Evolutionary conservation across 2,797 vertebrate genomes (phyloP).

Genomic region (Falco columbarius): DNA sequence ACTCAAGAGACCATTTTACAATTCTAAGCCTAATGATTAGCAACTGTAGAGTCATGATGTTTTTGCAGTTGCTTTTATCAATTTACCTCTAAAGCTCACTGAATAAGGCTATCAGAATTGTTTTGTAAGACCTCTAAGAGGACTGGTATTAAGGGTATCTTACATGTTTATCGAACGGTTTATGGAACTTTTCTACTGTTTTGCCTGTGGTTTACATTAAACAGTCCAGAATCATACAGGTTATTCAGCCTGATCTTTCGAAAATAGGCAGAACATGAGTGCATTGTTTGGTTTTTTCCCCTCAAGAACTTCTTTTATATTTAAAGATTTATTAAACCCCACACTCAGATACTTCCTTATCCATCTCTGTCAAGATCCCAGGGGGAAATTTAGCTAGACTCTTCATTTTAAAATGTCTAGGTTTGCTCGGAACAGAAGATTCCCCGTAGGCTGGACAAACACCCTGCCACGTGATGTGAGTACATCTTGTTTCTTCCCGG

Average conservation of each 20-base stretch:
- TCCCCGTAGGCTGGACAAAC: not conserved
- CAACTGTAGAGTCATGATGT: not conserved
- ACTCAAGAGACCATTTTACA: not conserved
- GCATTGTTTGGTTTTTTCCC: not conserved
- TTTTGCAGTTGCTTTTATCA: not conserved
- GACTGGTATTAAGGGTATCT: not conserved
- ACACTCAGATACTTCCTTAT: not conserved
- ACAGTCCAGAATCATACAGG: not conserved
- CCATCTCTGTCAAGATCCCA: not conserved
- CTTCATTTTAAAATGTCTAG: not conserved
- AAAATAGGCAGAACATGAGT: fast-evolving
- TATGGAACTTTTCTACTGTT: not conserved
- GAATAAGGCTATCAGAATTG: not conserved
- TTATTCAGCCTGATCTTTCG: not conserved
- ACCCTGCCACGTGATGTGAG: not conserved
- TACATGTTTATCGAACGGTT: fast-evolving
- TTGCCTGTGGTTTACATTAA: not conserved
- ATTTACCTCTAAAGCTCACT: not conserved
- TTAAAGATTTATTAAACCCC: not conserved
- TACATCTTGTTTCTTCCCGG: not conserved
- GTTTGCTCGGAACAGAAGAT: not conserved
- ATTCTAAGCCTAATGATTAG: not conserved
- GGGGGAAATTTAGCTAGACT: not conserved
- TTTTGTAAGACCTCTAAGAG: not conserved
- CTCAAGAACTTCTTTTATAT: not conserved